Percentiles rank a stretch among this genome's conserved stretches.
Evolutionary conservation across 2,888 invertebrate species (phyloP).

Genomic region (Mythimna vitellina): DNA sequence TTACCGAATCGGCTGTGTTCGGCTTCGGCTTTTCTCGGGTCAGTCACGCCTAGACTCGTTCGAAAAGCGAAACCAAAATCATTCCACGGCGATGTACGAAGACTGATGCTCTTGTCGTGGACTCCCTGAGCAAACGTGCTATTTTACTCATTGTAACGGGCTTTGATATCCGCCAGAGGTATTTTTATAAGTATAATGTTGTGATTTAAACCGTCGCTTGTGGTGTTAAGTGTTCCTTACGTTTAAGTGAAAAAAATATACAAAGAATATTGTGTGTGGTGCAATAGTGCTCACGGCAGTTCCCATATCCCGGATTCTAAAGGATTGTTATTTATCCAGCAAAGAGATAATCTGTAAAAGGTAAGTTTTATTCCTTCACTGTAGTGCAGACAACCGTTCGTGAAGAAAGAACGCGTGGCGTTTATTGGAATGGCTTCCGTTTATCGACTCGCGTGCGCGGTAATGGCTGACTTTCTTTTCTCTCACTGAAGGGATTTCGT

Average conservation of each 20-base stretch:
- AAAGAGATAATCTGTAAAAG: conserved; percentile 80
- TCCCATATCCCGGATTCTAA: conserved; percentile 83
- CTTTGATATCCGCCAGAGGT: conserved; percentile 80
- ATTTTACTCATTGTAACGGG: conserved; percentile 85
- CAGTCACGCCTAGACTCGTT: conserved; percentile 91
- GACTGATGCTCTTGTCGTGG: conserved; percentile 90
- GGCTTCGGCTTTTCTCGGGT: conserved; percentile 86
- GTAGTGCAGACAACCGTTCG: conserved; percentile 51
- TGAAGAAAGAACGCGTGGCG: conserved; percentile 78
- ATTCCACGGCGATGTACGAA: conserved; percentile 89
- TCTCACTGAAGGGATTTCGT: conserved; percentile 72
- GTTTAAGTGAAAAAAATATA: conserved; percentile 81
- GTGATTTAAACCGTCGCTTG: conserved; percentile 84
- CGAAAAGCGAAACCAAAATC: conserved; percentile 88
- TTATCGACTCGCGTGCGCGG: conserved; percentile 89
- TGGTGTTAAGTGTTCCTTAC: conserved; percentile 86
- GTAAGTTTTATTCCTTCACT: conserved; percentile 76
- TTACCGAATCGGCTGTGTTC: conserved; percentile 78
- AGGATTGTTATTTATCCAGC: conserved; percentile 83
- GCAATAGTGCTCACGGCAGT: conserved; percentile 84
- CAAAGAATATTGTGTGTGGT: conserved; percentile 84
- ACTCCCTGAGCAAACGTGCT: conserved; percentile 85
- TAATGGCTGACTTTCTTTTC: conserved; percentile 89
- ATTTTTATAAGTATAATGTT: conserved; percentile 84
- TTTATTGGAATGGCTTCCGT: conserved; percentile 88